These are phyloP conservation scores for Haemorhous mexicanus DNA, from an alignment of 2,113 vertebrate genomes.

Conservation along the genomic window DNA sequence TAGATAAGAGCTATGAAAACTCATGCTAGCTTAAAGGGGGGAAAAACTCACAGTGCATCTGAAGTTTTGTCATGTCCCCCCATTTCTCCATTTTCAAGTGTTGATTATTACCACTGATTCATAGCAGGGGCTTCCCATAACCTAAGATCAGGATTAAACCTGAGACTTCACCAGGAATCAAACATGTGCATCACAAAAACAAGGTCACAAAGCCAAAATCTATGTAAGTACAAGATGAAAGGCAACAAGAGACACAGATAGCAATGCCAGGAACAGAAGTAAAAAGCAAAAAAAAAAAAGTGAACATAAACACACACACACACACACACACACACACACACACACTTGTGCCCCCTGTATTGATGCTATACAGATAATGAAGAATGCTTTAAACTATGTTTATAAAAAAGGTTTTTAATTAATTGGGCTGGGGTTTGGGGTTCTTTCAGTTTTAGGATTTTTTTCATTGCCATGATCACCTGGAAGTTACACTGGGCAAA, in stretches of 20 bases:
- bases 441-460: background rate
- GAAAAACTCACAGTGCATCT: background rate
- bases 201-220: background rate
- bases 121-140: background rate
- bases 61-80: background rate
- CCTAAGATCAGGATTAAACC: background rate
- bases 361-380: background rate
- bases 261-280: background rate
- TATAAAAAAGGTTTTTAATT: background rate
- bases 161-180: background rate
- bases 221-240: background rate
- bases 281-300: background rate
- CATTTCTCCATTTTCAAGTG: background rate
- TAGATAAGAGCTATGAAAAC: background rate
- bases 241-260: background rate
- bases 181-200: background rate
- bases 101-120: background rate
- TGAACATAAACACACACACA: background rate
- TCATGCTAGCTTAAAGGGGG: background rate
- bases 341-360: background rate
- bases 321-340: accelerated
- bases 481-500: background rate
- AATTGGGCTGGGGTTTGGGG: background rate
- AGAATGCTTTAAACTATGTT: background rate
- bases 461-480: background rate